Evolutionary conservation across 2,797 vertebrate genomes (phyloP).

Genomic region (Neomorphus geoffroyi): DNA sequence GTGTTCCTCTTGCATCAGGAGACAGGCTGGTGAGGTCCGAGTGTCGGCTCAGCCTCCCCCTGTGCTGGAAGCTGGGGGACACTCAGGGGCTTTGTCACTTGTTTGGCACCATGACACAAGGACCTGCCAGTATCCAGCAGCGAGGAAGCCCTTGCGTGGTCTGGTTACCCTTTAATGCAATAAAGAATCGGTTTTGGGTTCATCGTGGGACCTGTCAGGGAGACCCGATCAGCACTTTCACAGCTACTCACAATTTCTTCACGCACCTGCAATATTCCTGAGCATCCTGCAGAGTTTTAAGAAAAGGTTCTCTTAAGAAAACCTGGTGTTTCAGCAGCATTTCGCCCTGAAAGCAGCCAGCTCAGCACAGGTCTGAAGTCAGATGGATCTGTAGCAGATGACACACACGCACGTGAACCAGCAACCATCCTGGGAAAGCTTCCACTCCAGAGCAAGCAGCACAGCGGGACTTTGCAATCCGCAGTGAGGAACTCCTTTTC

Average conservation of each 20-base stretch:
- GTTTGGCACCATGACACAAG: not conserved
- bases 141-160: accelerated
- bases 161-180: not conserved
- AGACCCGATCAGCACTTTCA: not conserved
- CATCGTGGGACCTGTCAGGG: not conserved
- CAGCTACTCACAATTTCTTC: not conserved
- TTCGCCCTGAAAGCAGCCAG: slow-evolving; percentile 5
- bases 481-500: not conserved
- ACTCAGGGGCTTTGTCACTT: not conserved
- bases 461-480: not conserved
- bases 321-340: not conserved
- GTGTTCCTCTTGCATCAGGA: not conserved
- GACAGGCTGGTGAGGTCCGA: not conserved
- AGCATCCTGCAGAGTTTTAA: not conserved
- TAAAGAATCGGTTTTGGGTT: not conserved
- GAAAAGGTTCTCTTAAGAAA: not conserved
- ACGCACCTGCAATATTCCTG: not conserved
- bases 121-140: not conserved
- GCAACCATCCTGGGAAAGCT: not conserved
- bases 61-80: not conserved
- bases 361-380: slow-evolving; percentile 19
- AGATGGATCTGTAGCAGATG: not conserved
- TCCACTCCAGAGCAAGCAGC: not conserved
- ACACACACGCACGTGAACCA: not conserved
- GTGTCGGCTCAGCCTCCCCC: not conserved